These are phyloP conservation scores for Lampris incognitus DNA, from an alignment of 2,113 vertebrate species.

Conservation along the genomic window DNA sequence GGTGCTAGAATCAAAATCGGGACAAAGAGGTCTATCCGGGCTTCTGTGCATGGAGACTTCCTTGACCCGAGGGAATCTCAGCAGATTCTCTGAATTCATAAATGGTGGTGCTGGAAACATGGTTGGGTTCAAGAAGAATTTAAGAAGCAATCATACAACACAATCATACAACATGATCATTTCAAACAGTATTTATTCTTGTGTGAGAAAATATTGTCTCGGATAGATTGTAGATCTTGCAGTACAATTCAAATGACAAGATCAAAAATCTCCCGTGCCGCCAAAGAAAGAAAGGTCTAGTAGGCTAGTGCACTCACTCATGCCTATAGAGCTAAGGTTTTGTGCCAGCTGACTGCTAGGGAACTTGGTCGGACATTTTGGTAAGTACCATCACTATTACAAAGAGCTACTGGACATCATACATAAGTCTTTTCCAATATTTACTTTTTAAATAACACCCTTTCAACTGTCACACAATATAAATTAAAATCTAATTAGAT, in stretches of 20 bases:
- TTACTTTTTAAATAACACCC: constrained; percentile 81
- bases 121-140: neutral
- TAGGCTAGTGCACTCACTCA: constrained; percentile 41
- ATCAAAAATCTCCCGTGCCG: constrained; percentile 64
- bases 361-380: constrained; percentile 63
- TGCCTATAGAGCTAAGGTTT: constrained; percentile 50
- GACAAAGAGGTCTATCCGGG: too few relatives aligned
- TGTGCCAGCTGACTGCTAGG: constrained; percentile 57
- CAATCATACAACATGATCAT: constrained; percentile 27
- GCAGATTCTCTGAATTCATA: neutral
- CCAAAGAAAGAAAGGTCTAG: constrained; percentile 31
- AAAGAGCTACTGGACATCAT: constrained; percentile 75
- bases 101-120: neutral
- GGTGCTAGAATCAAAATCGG: too few relatives aligned
- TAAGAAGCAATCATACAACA: neutral
- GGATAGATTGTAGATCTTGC: constrained; percentile 71
- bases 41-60: neutral
- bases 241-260: constrained; percentile 67
- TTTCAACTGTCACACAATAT: constrained; percentile 76
- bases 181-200: constrained; percentile 80
- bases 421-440: constrained; percentile 76
- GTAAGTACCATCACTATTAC: constrained; percentile 72
- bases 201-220: constrained; percentile 79
- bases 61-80: neutral
- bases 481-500: constrained; percentile 84